A percentile compares a stretch with the other conserved stretches of the same genome.
These are phyloP conservation scores for Acleris cristana DNA, from an alignment of 2,888 invertebrate genomes.

Conservation along the genomic window DNA sequence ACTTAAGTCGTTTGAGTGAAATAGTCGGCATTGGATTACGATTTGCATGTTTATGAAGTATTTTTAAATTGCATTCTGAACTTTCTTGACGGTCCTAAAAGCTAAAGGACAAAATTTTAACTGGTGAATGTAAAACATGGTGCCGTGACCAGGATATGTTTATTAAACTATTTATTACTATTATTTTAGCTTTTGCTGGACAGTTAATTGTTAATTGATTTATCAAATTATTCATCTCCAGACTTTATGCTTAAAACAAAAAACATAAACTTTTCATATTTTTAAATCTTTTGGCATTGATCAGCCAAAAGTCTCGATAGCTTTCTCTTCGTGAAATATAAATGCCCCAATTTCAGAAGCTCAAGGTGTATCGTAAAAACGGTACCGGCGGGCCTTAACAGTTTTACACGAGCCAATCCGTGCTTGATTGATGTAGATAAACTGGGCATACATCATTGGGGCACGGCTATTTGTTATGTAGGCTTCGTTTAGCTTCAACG, in stretches of 20 bases:
- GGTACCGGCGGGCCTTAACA: constrained; percentile 42
- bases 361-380: constrained; percentile 34
- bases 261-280: background rate
- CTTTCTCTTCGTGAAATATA: constrained; percentile 22
- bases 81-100: too few relatives aligned
- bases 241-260: background rate
- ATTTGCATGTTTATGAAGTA: constrained; percentile 1
- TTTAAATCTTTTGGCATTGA: too few relatives aligned
- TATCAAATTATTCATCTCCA: too few relatives aligned
- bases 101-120: too few relatives aligned
- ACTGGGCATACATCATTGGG: constrained; percentile 63
- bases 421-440: constrained; percentile 47
- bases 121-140: background rate
- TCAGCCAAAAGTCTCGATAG: background rate
- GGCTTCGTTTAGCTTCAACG: constrained; percentile 22
- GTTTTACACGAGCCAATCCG: constrained; percentile 47
- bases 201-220: too few relatives aligned
- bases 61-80: too few relatives aligned
- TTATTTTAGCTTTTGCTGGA: too few relatives aligned
- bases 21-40: constrained; percentile 4
- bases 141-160: background rate
- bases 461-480: constrained; percentile 66
- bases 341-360: constrained; percentile 39
- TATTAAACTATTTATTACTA: too few relatives aligned
- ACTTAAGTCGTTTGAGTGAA: constrained; percentile 18